Conservation (phyloP, 2,113 vertebrate species). For the Corvus moneduloides region DNA sequence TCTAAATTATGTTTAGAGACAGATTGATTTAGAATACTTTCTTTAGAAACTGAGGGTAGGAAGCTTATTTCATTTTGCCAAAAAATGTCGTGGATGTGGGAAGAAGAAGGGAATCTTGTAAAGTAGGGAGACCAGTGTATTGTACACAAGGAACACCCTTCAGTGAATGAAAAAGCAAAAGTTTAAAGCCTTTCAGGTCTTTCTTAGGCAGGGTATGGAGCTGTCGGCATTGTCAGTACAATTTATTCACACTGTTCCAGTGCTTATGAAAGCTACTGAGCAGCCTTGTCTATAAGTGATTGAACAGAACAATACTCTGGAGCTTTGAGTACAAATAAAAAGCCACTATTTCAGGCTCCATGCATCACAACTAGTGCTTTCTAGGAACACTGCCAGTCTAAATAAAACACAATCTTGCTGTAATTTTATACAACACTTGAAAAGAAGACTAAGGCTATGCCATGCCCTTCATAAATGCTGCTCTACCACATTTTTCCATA, state of each 20-base stretch:
- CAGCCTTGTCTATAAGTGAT: slow-evolving; percentile 41
- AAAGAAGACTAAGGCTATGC: not conserved
- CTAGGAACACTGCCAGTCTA: slow-evolving; percentile 62
- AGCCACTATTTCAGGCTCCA: slow-evolving; percentile 45
- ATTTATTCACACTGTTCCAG: slow-evolving; percentile 65
- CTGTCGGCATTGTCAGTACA: slow-evolving; percentile 44
- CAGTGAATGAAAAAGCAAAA: slow-evolving; percentile 19
- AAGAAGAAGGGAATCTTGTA: slow-evolving; percentile 9
- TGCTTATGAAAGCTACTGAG: slow-evolving; percentile 57
- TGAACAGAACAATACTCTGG: slow-evolving; percentile 61
- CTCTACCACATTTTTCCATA: slow-evolving; percentile 4
- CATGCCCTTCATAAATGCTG: not conserved
- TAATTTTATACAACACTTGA: slow-evolving; percentile 39
- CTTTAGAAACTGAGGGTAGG: not conserved
- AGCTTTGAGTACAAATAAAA: slow-evolving; percentile 58
- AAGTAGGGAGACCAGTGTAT: not conserved
- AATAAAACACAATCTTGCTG: slow-evolving; percentile 51
- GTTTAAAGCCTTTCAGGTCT: slow-evolving; percentile 34
- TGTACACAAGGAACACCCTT: not conserved
- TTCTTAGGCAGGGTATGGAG: slow-evolving; percentile 36
- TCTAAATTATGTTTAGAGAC: slow-evolving; percentile 29
- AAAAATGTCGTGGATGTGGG: not conserved
- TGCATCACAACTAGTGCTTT: slow-evolving; percentile 47
- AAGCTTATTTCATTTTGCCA: slow-evolving; percentile 31
- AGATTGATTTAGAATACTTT: slow-evolving; percentile 35